Evolutionary conservation across 2,888 invertebrate genomes (phyloP).

Genomic region (Ophioninae sp.): DNA sequence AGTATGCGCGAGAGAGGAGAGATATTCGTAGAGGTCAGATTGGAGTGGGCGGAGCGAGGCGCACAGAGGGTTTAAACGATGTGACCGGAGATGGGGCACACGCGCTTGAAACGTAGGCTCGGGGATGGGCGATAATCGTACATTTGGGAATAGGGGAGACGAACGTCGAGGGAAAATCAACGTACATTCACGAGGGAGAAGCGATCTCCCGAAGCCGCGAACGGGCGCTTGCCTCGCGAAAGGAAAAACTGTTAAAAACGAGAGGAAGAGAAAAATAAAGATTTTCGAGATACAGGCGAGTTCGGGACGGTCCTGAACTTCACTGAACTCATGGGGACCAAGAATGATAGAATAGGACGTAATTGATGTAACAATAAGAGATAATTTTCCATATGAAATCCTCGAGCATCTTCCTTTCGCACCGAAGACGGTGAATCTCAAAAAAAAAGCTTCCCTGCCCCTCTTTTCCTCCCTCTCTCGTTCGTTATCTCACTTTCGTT

Average conservation of each 20-base stretch:
- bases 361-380: conserved; percentile 66
- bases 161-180: conserved; percentile 23
- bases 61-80: conserved; percentile 34
- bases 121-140: conserved; percentile 61
- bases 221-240: conserved; percentile 40
- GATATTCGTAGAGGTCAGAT: conserved; percentile 47
- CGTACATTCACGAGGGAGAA: neutral
- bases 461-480: conserved; percentile 51
- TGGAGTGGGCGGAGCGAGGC: conserved; percentile 30
- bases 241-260: conserved; percentile 35
- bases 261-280: conserved; percentile 34
- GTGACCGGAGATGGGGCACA: conserved; percentile 44
- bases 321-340: conserved; percentile 30
- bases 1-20: conserved; percentile 66
- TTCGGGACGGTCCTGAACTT: conserved; percentile 35
- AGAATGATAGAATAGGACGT: conserved; percentile 25
- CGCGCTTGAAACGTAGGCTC: conserved; percentile 47
- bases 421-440: conserved; percentile 7
- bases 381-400: conserved; percentile 65
- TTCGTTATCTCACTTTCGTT: conserved; percentile 52
- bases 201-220: conserved; percentile 9
- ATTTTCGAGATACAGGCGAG: conserved; percentile 32
- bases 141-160: conserved; percentile 53
- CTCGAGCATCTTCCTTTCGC: conserved; percentile 58
- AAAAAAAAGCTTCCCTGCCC: conserved; percentile 57